Percentiles rank a stretch among this genome's conserved stretches.
phyloP scores from a whole-genome alignment of 2,797 vertebrate species.

The Mallotus villosus region DNA sequence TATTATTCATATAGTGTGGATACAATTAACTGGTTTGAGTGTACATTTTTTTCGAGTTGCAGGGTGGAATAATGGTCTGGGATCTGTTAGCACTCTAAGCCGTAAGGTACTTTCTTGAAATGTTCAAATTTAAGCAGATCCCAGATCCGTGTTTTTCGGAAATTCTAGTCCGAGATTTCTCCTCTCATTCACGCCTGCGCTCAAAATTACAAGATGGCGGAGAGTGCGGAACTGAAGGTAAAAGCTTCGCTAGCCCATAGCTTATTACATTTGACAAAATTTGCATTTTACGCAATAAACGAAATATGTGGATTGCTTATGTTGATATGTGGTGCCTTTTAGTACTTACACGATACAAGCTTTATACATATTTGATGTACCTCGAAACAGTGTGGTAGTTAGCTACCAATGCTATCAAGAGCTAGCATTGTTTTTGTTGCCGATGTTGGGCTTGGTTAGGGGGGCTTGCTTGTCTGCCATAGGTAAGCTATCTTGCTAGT shows the following conservation, averaged over 20 bases:
- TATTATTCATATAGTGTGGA: too few relatives aligned
- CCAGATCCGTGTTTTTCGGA: not conserved
- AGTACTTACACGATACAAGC: constrained; percentile 15
- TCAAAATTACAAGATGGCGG: constrained; percentile 97
- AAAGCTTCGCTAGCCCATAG: constrained; percentile 77
- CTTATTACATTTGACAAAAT: constrained; percentile 67
- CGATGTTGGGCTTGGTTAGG: constrained; percentile 23
- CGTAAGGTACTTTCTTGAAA: not conserved
- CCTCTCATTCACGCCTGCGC: constrained; percentile 72
- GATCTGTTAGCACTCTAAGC: not conserved
- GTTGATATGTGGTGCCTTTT: constrained; percentile 6
- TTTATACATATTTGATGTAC: constrained; percentile 3
- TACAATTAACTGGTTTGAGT: not conserved
- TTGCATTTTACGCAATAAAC: constrained; percentile 26
- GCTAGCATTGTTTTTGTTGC: constrained; percentile 81
- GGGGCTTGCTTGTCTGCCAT: constrained; percentile 29
- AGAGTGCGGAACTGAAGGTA: constrained; percentile 99
- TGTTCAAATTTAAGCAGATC: not conserved
- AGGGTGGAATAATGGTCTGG: not conserved
- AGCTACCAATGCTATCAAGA: constrained; percentile 60
- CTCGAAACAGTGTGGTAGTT: constrained; percentile 34
- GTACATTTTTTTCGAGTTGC: not conserved
- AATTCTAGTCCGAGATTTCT: not conserved
- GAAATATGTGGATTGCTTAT: constrained; percentile 30
- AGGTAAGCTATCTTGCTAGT: not conserved